Conservation (phyloP, 1,140 invertebrate genomes). For the Caenorhabditis latens region DNA sequence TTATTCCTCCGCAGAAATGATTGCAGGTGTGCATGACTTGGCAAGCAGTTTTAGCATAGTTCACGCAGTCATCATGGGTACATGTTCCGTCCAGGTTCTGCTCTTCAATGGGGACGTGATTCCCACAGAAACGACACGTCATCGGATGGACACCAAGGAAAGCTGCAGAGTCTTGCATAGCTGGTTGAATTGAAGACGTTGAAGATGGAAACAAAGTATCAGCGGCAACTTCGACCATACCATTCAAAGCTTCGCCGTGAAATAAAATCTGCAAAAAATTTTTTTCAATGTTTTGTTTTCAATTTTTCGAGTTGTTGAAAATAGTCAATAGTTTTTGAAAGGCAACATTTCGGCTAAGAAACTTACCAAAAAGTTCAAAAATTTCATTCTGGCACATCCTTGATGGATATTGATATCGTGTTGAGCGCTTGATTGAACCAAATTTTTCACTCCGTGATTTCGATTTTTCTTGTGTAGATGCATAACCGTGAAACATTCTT, state of each 20-base stretch:
- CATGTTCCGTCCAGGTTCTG: conserved; percentile 89
- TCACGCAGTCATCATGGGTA: conserved; percentile 91
- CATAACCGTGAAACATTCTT: conserved; percentile 93
- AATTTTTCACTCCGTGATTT: conserved; percentile 68
- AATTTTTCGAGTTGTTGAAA: too few relatives aligned
- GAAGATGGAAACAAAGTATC: conserved; percentile 39
- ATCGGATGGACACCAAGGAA: conserved; percentile 77
- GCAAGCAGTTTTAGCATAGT: conserved; percentile 84
- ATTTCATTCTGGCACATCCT: conserved; percentile 73
- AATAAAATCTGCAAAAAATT: conserved; percentile 55
- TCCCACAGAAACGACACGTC: conserved; percentile 89
- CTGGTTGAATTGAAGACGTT: not conserved
- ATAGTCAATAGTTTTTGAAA: too few relatives aligned
- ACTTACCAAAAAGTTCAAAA: conserved; percentile 69
- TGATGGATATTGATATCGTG: conserved; percentile 75
- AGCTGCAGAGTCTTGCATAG: conserved; percentile 26
- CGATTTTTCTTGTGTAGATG: conserved; percentile 90
- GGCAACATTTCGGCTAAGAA: not conserved
- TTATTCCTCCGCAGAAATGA: conserved; percentile 91
- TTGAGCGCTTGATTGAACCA: conserved; percentile 63
- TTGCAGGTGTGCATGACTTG: conserved; percentile 87
- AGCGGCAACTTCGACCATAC: conserved; percentile 58
- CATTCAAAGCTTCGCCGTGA: conserved; percentile 59
- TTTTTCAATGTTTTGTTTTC: too few relatives aligned
- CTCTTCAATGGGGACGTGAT: conserved; percentile 76